These are phyloP conservation scores for Sus cebifrons DNA, from an alignment of 2,797 vertebrate genomes.

Conservation along the genomic window DNA sequence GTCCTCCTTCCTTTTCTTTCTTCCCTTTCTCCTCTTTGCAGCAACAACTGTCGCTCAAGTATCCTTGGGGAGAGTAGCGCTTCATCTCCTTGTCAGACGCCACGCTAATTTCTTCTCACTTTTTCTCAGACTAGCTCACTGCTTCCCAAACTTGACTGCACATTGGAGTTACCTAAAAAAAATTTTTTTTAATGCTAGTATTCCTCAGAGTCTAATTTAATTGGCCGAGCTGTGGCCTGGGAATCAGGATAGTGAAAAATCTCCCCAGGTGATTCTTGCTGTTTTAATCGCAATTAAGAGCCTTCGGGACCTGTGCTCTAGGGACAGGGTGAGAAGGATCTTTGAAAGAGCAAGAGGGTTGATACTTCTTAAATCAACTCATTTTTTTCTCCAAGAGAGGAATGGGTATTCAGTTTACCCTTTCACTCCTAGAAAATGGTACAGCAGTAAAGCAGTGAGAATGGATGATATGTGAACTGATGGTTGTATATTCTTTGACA, in stretches of 20 bases:
- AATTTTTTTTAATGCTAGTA: not conserved
- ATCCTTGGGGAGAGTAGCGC: not conserved
- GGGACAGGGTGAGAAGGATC: not conserved
- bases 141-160: slow-evolving; percentile 8
- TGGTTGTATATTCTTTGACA: not conserved
- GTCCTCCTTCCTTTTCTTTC: slow-evolving; percentile 10
- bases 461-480: not conserved
- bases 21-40: not conserved
- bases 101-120: not conserved
- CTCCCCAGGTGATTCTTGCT: slow-evolving; percentile 7
- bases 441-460: not conserved
- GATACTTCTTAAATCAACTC: slow-evolving; percentile 8
- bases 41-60: not conserved
- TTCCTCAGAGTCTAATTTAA: slow-evolving; percentile 53
- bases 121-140: not conserved
- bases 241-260: slow-evolving; percentile 40
- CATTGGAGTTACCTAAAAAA: not conserved
- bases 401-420: not conserved
- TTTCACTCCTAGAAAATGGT: not conserved
- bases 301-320: not conserved
- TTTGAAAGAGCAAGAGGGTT: not conserved
- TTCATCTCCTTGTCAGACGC: slow-evolving; percentile 17
- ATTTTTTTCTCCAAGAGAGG: not conserved
- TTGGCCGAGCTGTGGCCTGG: slow-evolving; percentile 18
- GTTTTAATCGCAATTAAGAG: slow-evolving; percentile 2